Evolutionary conservation across 2,888 invertebrate species (phyloP).

Genomic region (Chloroclysta siterata): DNA sequence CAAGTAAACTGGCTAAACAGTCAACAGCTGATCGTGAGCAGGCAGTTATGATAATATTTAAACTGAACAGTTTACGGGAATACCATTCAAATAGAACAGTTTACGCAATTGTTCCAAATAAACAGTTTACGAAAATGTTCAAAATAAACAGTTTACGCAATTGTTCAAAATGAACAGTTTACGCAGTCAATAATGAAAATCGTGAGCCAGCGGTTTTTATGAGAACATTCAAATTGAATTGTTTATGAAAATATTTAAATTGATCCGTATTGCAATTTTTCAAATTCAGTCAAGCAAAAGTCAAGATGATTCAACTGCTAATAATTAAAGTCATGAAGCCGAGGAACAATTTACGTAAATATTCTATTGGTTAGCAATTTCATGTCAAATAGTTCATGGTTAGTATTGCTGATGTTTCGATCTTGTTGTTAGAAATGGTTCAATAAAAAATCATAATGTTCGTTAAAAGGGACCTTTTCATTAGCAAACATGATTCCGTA

Average conservation of each 20-base stretch:
- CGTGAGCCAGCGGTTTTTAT: background rate
- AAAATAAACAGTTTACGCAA: slow-evolving; percentile 5
- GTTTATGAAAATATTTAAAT: background rate
- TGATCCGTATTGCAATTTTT: background rate
- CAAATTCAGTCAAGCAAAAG: no score
- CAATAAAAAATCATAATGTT: no score
- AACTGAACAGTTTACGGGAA: slow-evolving; percentile 4
- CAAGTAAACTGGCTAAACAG: slow-evolving; percentile 58
- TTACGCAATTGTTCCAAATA: background rate
- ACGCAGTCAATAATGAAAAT: background rate
- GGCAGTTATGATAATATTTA: slow-evolving; percentile 3
- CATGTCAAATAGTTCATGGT: no score
- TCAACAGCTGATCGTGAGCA: slow-evolving; percentile 1
- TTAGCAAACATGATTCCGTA: no score
- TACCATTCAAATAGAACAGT: slow-evolving; percentile 1
- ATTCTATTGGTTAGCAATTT: no score
- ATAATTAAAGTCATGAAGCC: no score
- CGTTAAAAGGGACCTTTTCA: no score
- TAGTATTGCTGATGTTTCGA: no score
- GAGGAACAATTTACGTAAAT: no score
- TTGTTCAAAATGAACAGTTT: slow-evolving; percentile 3
- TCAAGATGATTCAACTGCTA: no score
- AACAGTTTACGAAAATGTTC: slow-evolving; percentile 9
- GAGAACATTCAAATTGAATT: background rate
- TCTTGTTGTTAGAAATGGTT: no score